Percentiles rank a stretch among this genome's conserved stretches.
Conservation (phyloP, 2,797 vertebrate genomes). For the Protonibea diacanthus region DNA sequence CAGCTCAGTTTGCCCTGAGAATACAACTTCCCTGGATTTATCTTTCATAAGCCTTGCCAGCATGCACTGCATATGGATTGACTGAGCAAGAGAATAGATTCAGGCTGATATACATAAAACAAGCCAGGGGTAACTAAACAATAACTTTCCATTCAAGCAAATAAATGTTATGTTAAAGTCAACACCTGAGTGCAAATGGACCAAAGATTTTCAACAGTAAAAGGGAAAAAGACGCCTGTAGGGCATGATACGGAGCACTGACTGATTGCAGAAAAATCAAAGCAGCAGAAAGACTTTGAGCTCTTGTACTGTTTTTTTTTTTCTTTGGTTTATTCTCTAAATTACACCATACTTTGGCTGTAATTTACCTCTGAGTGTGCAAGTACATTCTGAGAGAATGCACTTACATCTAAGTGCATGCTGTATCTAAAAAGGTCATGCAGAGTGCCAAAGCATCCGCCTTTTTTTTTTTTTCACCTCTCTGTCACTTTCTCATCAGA, state of each 20-base stretch:
- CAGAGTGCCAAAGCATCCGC: constrained; percentile 5
- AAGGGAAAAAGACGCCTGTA: background rate
- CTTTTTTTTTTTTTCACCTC: background rate
- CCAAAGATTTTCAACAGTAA: background rate
- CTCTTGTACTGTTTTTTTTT: background rate
- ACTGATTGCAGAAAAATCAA: constrained; percentile 6
- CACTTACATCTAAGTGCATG: constrained; percentile 1
- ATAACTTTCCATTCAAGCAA: background rate
- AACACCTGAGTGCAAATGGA: constrained; percentile 11
- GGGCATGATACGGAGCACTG: constrained; percentile 5
- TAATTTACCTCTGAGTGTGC: background rate
- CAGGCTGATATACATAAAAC: constrained; percentile 10
- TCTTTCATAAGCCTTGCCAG: constrained; percentile 6
- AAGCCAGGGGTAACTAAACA: background rate
- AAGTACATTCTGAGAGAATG: background rate
- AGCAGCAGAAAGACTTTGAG: constrained; percentile 22
- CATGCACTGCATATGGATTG: background rate
- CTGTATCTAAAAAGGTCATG: background rate
- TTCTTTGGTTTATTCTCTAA: constrained; percentile 14
- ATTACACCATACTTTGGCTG: constrained; percentile 10
- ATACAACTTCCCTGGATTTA: constrained; percentile 9
- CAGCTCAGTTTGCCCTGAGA: constrained; percentile 19
- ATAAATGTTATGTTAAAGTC: constrained; percentile 6
- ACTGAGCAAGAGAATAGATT: background rate
- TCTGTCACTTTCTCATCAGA: background rate